Conservation (phyloP, 1,140 invertebrate genomes). For the Cydia splendana region DNA sequence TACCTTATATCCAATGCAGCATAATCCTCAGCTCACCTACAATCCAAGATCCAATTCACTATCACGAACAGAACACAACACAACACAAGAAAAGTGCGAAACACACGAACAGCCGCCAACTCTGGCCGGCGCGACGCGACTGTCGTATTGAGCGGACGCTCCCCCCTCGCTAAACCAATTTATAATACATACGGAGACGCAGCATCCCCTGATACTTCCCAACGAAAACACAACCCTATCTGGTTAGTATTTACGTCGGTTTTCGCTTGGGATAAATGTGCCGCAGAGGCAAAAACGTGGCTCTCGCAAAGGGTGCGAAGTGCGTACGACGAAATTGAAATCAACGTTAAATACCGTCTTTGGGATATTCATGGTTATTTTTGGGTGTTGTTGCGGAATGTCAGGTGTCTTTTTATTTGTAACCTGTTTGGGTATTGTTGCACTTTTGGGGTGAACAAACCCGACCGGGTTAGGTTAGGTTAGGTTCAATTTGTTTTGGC, state of each 20-base stretch:
- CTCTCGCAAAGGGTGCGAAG: constrained; percentile 75
- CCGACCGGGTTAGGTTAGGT: too few species aligned
- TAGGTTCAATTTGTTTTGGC: too few species aligned
- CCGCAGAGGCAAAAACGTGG: constrained; percentile 76
- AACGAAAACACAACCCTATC: constrained; percentile 49
- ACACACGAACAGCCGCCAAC: constrained; percentile 35
- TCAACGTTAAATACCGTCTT: constrained; percentile 43
- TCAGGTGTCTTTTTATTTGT: too few species aligned
- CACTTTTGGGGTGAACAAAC: neutral
- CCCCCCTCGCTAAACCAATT: constrained; percentile 78
- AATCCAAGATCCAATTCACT: constrained; percentile 21
- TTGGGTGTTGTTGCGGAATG: neutral
- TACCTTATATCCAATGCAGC: constrained; percentile 5
- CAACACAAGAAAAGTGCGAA: constrained; percentile 15
- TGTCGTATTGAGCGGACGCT: constrained; percentile 73
- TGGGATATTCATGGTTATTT: neutral
- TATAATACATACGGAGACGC: constrained; percentile 79
- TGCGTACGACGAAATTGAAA: constrained; percentile 69
- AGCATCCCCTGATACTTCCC: constrained; percentile 64
- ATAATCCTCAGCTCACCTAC: constrained; percentile 1
- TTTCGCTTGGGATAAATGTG: constrained; percentile 45
- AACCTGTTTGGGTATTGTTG: neutral
- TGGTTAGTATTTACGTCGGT: constrained; percentile 33
- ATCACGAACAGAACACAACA: constrained; percentile 12
- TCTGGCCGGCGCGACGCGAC: constrained; percentile 58